Base-by-base conservation (phyloP, 2,113 vertebrate species). In the Plestiodon gilberti region DNA sequence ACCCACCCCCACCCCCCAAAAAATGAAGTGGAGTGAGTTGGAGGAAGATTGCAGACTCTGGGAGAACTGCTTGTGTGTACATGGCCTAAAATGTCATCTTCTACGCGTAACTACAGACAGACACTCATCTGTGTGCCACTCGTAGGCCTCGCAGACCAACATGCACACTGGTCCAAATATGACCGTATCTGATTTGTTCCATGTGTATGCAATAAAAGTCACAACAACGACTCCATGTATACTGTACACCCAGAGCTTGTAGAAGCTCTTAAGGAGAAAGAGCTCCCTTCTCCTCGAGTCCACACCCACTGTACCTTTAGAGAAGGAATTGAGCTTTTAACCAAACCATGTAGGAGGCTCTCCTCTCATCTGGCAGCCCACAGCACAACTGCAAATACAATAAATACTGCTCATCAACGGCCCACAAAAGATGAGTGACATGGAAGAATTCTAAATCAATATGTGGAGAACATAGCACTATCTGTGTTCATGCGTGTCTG, bases 381-480 rank as follows among this genome's bases (percentile, higher is more conserved):
- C 62, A 35, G 69, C 38, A 43, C 28, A 86, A 40, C 2, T 40
- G 23, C 57, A 86, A 61, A 15, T 52, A n/a, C 52, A 74, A 64
- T 59, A 64, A 86, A 80, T 23, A 75, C 6, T 23, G 22, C 38
- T 81, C 11, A 67, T 55, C 62, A 74, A 9, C 22, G 43, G 9
- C 67, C 3, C 18, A 48, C 15, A 15, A 5, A 55, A 69, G 15
- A 30, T 84, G 14, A 76, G 82, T 76, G 71, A 64, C 73, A 76
- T 52, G 55, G 57, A 52, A 75, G 40, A 81, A 75, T 81, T 75
- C 38, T 86, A 73, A 73, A 86, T 35, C 35, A 81, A 28, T 40
- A 81, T 75, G 55, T 81, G 23, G 10, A 74, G 17, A 74, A 52
- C 38, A 7, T 73, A 65, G 35, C 52, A 78, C 76, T 20, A 35